Evolutionary conservation across 1,140 invertebrate genomes (phyloP).

Genomic region (Lepidurus apus): DNA sequence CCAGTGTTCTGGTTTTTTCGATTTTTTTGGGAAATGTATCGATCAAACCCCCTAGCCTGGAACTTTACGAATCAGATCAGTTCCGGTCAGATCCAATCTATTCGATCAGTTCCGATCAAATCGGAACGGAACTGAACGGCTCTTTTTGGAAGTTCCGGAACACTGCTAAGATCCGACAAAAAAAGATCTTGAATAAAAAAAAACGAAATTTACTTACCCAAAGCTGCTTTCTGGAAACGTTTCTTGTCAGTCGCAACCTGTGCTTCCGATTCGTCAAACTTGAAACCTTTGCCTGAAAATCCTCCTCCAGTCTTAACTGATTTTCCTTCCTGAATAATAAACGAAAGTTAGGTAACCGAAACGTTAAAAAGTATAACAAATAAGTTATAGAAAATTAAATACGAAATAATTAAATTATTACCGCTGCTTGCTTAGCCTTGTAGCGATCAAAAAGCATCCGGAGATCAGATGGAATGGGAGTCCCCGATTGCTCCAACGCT

Average conservation of each 20-base stretch:
- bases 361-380: background rate
- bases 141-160: too few relatives aligned
- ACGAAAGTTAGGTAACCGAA: constrained; percentile 22
- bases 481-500: constrained; percentile 77
- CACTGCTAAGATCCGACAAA: too few relatives aligned
- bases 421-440: constrained; percentile 77
- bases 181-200: background rate
- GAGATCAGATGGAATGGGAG: constrained; percentile 67
- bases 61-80: too few relatives aligned
- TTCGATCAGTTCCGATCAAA: too few relatives aligned
- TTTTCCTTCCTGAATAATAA: constrained; percentile 60
- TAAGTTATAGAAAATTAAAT: constrained; percentile 24
- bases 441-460: constrained; percentile 81
- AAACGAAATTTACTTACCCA: constrained; percentile 51
- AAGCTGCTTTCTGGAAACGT: constrained; percentile 94
- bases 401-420: constrained; percentile 56
- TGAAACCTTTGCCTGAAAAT: constrained; percentile 96
- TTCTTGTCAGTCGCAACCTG: constrained; percentile 92
- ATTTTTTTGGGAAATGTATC: too few relatives aligned
- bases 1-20: too few relatives aligned
- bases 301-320: constrained; percentile 83
- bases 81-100: too few relatives aligned
- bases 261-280: constrained; percentile 98
- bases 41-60: too few relatives aligned
- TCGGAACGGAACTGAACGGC: too few relatives aligned